A percentile compares a stretch with the other conserved stretches of the same genome.
These are phyloP conservation scores for Xiphydria camelus DNA, from an alignment of 2,888 invertebrate species.

Conservation along the genomic window DNA sequence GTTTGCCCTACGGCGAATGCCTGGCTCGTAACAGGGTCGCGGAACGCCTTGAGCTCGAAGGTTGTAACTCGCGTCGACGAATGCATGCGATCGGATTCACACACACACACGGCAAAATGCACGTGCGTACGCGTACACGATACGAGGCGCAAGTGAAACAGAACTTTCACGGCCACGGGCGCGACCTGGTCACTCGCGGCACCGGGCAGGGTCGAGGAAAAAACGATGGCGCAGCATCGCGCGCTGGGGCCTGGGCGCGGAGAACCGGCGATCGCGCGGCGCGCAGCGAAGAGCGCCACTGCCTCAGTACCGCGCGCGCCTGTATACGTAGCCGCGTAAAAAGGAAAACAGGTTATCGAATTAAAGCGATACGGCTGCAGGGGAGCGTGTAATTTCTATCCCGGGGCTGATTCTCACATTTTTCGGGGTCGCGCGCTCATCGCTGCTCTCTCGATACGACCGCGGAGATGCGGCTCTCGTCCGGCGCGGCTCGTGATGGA, in stretches of 20 bases:
- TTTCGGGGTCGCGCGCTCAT: constrained; percentile 14
- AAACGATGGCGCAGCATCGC: constrained; percentile 8
- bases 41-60: constrained; percentile 25
- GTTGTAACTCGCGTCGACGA: constrained; percentile 11
- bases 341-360: constrained; percentile 54
- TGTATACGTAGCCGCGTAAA: constrained; percentile 35
- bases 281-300: not conserved
- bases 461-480: too few relatives aligned
- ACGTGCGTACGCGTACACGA: not conserved
- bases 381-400: constrained; percentile 46
- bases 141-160: constrained; percentile 21
- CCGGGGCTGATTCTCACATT: constrained; percentile 26
- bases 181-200: constrained; percentile 45
- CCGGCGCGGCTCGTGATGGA: too few relatives aligned
- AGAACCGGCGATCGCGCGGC: not conserved
- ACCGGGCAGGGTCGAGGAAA: constrained; percentile 10
- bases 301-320: too few relatives aligned
- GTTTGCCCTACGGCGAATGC: too few relatives aligned
- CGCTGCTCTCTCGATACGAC: too few relatives aligned
- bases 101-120: not conserved
- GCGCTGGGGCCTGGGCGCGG: not conserved
- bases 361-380: constrained; percentile 44
- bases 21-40: too few relatives aligned
- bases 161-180: constrained; percentile 53
- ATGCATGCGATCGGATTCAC: not conserved